These are phyloP conservation scores for Lasioglossum villosulum DNA, from an alignment of 2,888 invertebrate genomes.

Conservation along the genomic window DNA sequence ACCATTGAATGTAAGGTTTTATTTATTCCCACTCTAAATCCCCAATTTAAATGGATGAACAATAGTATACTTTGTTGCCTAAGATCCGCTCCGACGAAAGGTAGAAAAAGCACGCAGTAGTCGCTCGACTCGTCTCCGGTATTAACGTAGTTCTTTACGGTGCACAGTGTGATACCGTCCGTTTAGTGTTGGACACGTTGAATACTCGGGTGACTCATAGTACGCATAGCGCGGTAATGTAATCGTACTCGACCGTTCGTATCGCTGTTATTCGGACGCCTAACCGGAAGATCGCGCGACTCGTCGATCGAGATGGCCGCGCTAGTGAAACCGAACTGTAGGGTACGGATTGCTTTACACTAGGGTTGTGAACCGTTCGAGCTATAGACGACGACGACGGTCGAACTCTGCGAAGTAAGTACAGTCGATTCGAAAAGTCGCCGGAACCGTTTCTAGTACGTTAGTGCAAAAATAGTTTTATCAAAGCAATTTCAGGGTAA, in stretches of 20 bases:
- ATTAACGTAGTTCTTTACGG: not conserved
- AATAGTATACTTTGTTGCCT: too few relatives aligned
- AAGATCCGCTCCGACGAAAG: not conserved
- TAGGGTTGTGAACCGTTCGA: not conserved
- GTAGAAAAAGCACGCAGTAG: not conserved
- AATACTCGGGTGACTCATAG: not conserved
- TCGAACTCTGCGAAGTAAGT: not conserved
- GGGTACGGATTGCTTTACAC: constrained; percentile 5
- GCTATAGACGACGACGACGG: not conserved
- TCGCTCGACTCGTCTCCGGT: not conserved
- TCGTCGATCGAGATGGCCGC: not conserved
- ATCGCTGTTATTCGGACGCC: not conserved
- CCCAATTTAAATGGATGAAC: too few relatives aligned
- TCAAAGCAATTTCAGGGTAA: not conserved
- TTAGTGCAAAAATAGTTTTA: not conserved
- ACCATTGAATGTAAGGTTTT: too few relatives aligned
- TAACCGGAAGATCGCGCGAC: constrained; percentile 1
- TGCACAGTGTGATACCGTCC: too few relatives aligned
- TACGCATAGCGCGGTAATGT: not conserved
- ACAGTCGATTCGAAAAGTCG: not conserved
- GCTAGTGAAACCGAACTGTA: not conserved
- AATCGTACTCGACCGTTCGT: not conserved
- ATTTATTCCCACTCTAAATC: too few relatives aligned
- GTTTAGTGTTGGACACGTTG: not conserved
- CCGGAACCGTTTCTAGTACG: not conserved